These are phyloP conservation scores for Cuniculus paca DNA, from an alignment of 2,797 vertebrate species.

Conservation along the genomic window DNA sequence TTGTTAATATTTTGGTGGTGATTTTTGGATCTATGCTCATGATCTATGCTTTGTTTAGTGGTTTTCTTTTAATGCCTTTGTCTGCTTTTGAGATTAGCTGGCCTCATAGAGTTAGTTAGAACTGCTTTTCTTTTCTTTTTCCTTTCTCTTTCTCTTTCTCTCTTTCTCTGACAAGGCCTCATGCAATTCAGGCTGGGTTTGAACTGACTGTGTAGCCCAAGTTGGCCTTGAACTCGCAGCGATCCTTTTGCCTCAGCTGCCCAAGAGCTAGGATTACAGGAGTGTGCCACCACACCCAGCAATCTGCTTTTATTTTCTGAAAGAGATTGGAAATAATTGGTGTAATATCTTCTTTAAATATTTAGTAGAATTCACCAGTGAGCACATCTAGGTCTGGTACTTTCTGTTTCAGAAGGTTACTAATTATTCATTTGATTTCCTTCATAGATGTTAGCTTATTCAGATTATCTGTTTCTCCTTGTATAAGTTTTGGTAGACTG, in stretches of 20 bases:
- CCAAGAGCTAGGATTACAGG: too few species aligned
- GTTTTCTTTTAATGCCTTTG: neutral
- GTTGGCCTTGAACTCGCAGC: too few species aligned
- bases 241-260: too few species aligned
- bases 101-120: neutral
- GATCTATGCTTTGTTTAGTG: neutral
- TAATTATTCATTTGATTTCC: neutral
- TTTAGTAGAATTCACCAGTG: neutral
- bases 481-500: neutral
- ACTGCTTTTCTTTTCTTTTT: too few species aligned
- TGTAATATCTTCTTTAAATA: conserved; percentile 6
- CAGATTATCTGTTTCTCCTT: neutral
- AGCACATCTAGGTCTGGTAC: neutral
- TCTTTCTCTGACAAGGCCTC: neutral
- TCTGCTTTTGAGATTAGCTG: neutral
- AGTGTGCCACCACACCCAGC: too few species aligned
- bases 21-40: neutral
- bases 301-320: conserved; percentile 41
- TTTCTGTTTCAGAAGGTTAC: conserved; percentile 7
- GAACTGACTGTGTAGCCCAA: too few species aligned
- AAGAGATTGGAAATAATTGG: neutral
- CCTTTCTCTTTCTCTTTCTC: too few species aligned
- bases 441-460: neutral
- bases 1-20: conserved; percentile 18
- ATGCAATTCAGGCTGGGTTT: neutral